These are phyloP conservation scores for Trematocara zebra DNA, from an alignment of 2,113 vertebrate genomes.

Conservation along the genomic window DNA sequence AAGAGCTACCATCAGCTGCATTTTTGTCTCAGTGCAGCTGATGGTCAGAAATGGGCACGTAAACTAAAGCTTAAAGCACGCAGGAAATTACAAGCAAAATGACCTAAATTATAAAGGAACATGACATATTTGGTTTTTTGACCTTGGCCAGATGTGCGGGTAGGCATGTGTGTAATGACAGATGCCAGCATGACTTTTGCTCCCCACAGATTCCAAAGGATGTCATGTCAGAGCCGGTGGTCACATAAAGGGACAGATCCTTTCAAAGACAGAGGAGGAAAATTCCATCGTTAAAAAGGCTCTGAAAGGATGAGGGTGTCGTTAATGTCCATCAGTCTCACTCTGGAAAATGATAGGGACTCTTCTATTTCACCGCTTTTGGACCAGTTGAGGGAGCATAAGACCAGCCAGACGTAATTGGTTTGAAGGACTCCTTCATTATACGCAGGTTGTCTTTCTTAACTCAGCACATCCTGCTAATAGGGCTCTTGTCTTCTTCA, in stretches of 20 bases:
- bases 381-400: not conserved
- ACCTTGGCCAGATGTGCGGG: slow-evolving; percentile 15
- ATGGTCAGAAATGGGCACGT: not conserved
- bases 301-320: not conserved
- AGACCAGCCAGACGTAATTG: not conserved
- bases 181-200: slow-evolving; percentile 10
- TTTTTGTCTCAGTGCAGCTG: not conserved
- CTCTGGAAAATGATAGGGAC: not conserved
- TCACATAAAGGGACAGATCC: not conserved
- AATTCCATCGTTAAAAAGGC: not conserved
- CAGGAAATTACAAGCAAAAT: slow-evolving; percentile 2
- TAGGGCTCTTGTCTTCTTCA: slow-evolving; percentile 11
- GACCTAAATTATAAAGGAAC: not conserved
- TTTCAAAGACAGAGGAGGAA: not conserved
- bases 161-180: slow-evolving; percentile 19
- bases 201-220: slow-evolving; percentile 5
- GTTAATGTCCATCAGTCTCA: not conserved
- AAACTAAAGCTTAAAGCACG: not conserved
- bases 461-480: slow-evolving; percentile 10
- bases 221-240: slow-evolving; percentile 4
- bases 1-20: too few species aligned
- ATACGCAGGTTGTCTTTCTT: slow-evolving; percentile 8
- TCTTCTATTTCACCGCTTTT: not conserved
- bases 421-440: slow-evolving; percentile 26
- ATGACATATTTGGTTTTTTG: not conserved